These are phyloP conservation scores for Cyprinodon brontotheroides DNA, from an alignment of 2,113 vertebrate species.

Conservation along the genomic window DNA sequence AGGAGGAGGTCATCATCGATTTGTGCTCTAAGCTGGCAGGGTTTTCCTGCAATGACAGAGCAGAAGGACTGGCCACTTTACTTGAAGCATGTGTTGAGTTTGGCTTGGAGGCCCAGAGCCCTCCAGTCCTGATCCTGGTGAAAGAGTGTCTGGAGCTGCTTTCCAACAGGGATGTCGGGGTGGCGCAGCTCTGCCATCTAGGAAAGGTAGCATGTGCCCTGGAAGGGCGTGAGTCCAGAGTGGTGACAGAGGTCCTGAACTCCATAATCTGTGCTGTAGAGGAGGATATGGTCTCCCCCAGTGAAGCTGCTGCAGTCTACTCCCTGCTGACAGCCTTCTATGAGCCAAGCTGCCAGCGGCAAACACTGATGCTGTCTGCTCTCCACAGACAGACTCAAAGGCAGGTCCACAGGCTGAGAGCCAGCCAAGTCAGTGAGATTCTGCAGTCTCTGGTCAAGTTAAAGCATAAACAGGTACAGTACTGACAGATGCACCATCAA, in stretches of 20 bases:
- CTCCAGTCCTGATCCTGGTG: conserved; percentile 19
- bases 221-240: conserved; percentile 18
- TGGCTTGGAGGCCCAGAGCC: conserved; percentile 26
- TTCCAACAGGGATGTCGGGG: conserved; percentile 5
- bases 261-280: conserved; percentile 12
- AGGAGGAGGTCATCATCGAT: conserved; percentile 31
- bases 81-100: conserved; percentile 41
- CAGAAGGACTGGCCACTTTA: conserved; percentile 29
- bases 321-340: conserved; percentile 32
- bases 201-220: conserved; percentile 34
- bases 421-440: conserved; percentile 23
- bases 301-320: conserved; percentile 25
- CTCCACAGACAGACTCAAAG: conserved; percentile 31
- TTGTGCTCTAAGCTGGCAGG: conserved; percentile 35
- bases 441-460: conserved; percentile 12
- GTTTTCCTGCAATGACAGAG: conserved; percentile 9
- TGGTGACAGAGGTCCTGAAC: conserved; percentile 27
- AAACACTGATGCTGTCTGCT: conserved; percentile 11
- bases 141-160: conserved; percentile 38
- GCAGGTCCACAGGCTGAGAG: conserved; percentile 25
- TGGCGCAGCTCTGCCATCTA: conserved; percentile 44
- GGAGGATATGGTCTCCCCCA: conserved; percentile 1
- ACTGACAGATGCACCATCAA: background rate
- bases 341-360: conserved; percentile 18
- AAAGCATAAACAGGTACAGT: conserved; percentile 30